Conservation (phyloP, 2,797 vertebrate species). For the Hylomyscus alleni region DNA sequence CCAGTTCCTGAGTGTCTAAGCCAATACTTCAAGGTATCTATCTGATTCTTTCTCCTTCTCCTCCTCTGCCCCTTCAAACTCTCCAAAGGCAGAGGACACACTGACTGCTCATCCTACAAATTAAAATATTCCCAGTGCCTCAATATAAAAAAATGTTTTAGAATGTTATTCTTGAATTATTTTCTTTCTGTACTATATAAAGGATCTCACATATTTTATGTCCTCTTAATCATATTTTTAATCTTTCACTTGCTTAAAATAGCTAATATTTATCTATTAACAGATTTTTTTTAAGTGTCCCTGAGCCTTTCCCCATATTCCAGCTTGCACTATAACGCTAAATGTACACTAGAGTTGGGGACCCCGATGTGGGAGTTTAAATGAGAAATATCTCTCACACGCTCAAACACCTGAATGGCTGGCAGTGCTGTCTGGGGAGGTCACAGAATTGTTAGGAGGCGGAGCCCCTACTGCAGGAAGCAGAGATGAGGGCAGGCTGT, state of each 20-base stretch:
- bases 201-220: slow-evolving; percentile 7
- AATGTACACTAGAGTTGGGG: neutral
- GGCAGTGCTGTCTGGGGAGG: neutral
- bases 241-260: slow-evolving; percentile 36
- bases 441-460: no score
- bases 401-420: neutral
- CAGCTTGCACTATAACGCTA: neutral
- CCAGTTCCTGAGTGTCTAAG: neutral
- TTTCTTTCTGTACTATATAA: neutral
- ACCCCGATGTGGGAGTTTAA: neutral
- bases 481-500: neutral
- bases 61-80: neutral
- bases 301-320: neutral
- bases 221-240: slow-evolving; percentile 21
- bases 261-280: neutral
- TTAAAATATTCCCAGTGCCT: neutral
- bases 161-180: slow-evolving; percentile 20
- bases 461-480: neutral
- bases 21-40: neutral
- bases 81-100: neutral
- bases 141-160: neutral
- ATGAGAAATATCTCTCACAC: neutral
- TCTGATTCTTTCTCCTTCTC: neutral
- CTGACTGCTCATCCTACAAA: neutral
- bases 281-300: neutral